These are phyloP conservation scores for Trissonchulus sp. DNA, from an alignment of 2,888 invertebrate genomes.

Conservation along the genomic window DNA sequence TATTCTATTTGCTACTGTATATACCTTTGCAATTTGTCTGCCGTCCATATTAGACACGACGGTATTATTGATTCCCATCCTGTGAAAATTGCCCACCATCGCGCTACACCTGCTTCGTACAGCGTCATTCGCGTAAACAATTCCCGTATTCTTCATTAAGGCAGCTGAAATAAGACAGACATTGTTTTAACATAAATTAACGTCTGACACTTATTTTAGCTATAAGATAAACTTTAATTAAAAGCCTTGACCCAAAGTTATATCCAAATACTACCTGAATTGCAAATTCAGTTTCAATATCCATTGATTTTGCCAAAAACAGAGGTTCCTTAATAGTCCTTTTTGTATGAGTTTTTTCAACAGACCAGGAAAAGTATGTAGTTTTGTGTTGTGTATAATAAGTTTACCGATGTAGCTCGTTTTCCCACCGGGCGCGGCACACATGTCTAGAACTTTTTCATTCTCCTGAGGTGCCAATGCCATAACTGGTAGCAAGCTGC, in stretches of 20 bases:
- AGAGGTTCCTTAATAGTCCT: too few species aligned
- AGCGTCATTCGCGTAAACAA: conserved; percentile 89
- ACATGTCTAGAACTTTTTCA: conserved; percentile 90
- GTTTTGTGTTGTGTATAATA: too few species aligned
- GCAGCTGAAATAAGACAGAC: conserved; percentile 62
- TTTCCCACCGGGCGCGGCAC: conserved; percentile 96
- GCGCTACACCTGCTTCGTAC: conserved; percentile 76
- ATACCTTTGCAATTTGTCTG: conserved; percentile 67
- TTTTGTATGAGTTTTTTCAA: too few species aligned
- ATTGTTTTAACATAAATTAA: too few species aligned
- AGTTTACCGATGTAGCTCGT: conserved; percentile 74
- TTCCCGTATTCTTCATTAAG: conserved; percentile 95
- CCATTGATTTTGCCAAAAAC: too few species aligned
- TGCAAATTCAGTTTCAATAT: too few species aligned
- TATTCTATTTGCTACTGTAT: too few species aligned
- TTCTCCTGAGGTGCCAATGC: conserved; percentile 92
- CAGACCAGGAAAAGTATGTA: too few species aligned
- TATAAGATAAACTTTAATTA: too few species aligned
- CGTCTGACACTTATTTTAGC: too few species aligned
- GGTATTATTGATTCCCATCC: conserved; percentile 88
- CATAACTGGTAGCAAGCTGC: conserved; percentile 94
- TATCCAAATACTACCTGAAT: too few species aligned
- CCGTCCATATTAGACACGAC: conserved; percentile 85
- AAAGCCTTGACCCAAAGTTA: too few species aligned
- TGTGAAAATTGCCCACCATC: conserved; percentile 89